A percentile compares a stretch with the other conserved stretches of the same genome.
These are phyloP conservation scores for Cremastinae sp. DNA, from an alignment of 2,888 invertebrate genomes.

Conservation along the genomic window DNA sequence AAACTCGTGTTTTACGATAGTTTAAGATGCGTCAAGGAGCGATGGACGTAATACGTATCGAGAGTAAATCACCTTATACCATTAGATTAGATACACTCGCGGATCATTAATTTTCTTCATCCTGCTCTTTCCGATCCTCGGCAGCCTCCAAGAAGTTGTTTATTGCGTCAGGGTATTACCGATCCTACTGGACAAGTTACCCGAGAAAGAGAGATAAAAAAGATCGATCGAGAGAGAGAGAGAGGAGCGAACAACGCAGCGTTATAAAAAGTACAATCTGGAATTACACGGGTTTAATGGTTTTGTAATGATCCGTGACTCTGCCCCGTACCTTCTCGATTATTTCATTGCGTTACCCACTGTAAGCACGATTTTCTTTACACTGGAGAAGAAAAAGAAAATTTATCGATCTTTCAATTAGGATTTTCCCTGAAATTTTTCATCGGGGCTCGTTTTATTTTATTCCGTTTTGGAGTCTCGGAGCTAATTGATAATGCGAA, in stretches of 20 bases:
- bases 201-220: conserved; percentile 2
- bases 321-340: conserved; percentile 21
- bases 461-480: not conserved
- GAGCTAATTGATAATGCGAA: not conserved
- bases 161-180: conserved; percentile 59
- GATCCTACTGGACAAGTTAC: conserved; percentile 35
- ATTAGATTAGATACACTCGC: conserved; percentile 57
- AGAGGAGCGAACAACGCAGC: conserved; percentile 38
- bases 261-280: conserved; percentile 23
- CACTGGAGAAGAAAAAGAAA: conserved; percentile 19
- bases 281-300: conserved; percentile 60
- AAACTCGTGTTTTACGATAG: conserved; percentile 31
- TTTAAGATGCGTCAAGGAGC: conserved; percentile 6
- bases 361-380: conserved; percentile 31
- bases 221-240: conserved; percentile 18
- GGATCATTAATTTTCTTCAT: conserved; percentile 60
- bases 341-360: conserved; percentile 31
- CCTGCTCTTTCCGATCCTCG: conserved; percentile 33
- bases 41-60: conserved; percentile 1
- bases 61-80: conserved; percentile 16
- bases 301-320: conserved; percentile 61
- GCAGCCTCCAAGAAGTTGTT: conserved; percentile 54
- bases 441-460: too few relatives aligned
- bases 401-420: conserved; percentile 19
- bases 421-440: not conserved